Conservation (phyloP, 1,140 invertebrate genomes). For the Drosophila ananassae region DNA sequence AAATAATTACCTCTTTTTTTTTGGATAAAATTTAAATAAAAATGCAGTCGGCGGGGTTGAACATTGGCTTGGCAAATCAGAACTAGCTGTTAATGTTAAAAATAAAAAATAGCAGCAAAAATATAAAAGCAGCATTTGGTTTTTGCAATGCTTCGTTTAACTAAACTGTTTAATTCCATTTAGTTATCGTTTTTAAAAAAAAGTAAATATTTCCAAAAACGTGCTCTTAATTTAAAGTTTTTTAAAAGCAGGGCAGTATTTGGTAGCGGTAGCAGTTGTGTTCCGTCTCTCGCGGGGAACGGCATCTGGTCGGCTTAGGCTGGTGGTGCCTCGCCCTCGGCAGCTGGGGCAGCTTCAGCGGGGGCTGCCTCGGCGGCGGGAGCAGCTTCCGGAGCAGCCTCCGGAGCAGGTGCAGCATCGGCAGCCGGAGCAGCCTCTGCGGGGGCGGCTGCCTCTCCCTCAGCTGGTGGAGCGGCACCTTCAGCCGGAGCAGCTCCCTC, state of each 20-base stretch:
- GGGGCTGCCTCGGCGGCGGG: conserved; percentile 12
- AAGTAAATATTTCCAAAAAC: conserved; percentile 41
- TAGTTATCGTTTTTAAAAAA: conserved; percentile 38
- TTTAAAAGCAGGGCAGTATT: conserved; percentile 70
- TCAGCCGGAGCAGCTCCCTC: conserved; percentile 59
- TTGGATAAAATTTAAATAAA: conserved; percentile 31
- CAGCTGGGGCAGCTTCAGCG: conserved; percentile 35
- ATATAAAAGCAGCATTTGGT: conserved; percentile 46
- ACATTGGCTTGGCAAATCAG: conserved; percentile 57
- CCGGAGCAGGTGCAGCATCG: conserved; percentile 28
- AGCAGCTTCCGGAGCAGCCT: conserved; percentile 23
- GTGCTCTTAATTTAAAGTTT: conserved; percentile 46
- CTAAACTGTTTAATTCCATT: conserved; percentile 46
- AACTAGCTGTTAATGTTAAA: conserved; percentile 66
- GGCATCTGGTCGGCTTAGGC: conserved; percentile 51
- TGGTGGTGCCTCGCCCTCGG: conserved; percentile 82
- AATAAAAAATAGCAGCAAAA: conserved; percentile 37
- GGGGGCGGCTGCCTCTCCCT: conserved; percentile 20
- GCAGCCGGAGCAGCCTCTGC: conserved; percentile 13
- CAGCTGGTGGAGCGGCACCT: conserved; percentile 45
- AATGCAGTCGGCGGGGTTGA: conserved; percentile 28
- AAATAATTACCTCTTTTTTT: conserved; percentile 56
- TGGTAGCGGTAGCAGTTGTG: conserved; percentile 62
- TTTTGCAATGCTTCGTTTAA: conserved; percentile 70
- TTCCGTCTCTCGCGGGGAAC: conserved; percentile 26